Base-by-base conservation (phyloP, 2,888 invertebrate genomes). In the Alviniconcha strummeri region DNA sequence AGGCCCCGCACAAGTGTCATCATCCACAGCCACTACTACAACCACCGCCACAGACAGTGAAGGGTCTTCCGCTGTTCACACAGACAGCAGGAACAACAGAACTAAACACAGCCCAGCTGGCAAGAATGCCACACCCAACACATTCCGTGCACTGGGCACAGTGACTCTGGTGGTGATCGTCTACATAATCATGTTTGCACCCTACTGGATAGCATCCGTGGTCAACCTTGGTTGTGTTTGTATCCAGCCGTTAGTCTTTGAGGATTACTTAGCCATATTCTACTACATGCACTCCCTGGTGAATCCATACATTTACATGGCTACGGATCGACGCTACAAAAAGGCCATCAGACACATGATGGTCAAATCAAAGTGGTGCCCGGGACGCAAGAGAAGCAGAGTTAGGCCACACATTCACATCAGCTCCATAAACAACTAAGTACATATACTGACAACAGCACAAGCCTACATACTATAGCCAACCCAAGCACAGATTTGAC, bases 271-370 rank as follows among this genome's bases (percentile, higher is more conserved):
- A 4, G 82, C 87, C n/a, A 87, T 88, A 5, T 84, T 89, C 17
- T 88, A 88, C 83, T 88, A 88, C 71, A 87, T 86, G 85, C 88
- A 89, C 78, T 88, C 89, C n/a, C 86, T 89, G 56, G 89, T 88
- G 2, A 89, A 89, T 83, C 89, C 89, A 8, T 89, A 86, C 67
- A 89, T 89, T 36, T 89, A 88, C 81, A 89, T 89, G 85, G 83
- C 86, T 11, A 89, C 89, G n/a, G 89, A 89, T 80, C 84, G 88
- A 56, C 86, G 87, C 71, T 89, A 88, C 69, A 88, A 88, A 80
- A 80, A 84, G 13, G 88, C 86, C 36, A 84, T 89, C 15, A 86
- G 84, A 60, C 75, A 55, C 7, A 74, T 88, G 11, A 83, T 80
- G 60, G 84, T 8, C 7, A 84, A 79, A 74, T 69, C 36, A 17